These are phyloP conservation scores for Argyresthia goedartella DNA, from an alignment of 2,888 invertebrate genomes.

Conservation along the genomic window DNA sequence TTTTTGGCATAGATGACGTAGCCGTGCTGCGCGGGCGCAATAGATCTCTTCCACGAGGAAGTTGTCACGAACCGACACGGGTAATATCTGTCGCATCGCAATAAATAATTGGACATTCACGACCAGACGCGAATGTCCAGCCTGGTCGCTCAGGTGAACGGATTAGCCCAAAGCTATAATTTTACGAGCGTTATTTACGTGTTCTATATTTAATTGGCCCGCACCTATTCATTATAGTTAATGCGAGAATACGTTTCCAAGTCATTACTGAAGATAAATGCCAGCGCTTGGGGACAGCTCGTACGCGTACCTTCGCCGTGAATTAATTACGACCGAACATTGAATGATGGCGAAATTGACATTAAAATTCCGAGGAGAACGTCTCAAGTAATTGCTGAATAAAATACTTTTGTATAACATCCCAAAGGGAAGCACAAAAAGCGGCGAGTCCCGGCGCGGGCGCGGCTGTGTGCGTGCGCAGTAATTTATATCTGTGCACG, in stretches of 20 bases:
- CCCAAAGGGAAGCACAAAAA: slow-evolving; percentile 61
- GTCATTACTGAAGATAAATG: slow-evolving; percentile 60
- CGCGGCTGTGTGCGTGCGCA: slow-evolving; percentile 38
- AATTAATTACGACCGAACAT: slow-evolving; percentile 61
- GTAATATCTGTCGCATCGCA: background rate
- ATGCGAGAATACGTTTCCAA: slow-evolving; percentile 47
- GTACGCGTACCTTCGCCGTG: slow-evolving; percentile 38
- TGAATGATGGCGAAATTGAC: slow-evolving; percentile 68
- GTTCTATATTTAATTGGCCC: slow-evolving; percentile 52
- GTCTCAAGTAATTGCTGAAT: slow-evolving; percentile 69
- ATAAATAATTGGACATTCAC: slow-evolving; percentile 4
- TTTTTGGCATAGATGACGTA: background rate
- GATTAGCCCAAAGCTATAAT: slow-evolving; percentile 38
- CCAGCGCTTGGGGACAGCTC: slow-evolving; percentile 26
- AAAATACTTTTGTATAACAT: slow-evolving; percentile 67
- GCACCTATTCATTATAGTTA: slow-evolving; percentile 48
- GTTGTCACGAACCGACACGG: background rate
- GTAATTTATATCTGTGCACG: slow-evolving; percentile 64
- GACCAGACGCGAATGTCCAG: background rate
- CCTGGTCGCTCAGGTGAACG: slow-evolving; percentile 3
- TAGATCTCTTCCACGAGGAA: background rate
- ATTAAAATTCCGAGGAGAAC: slow-evolving; percentile 63
- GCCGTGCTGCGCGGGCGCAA: background rate
- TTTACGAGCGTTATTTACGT: slow-evolving; percentile 46
- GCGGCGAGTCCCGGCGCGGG: slow-evolving; percentile 29